Percentiles rank a stretch among this genome's conserved stretches.
Evolutionary conservation across 2,888 invertebrate species (phyloP).

Genomic region (Brassicogethes aeneus): DNA sequence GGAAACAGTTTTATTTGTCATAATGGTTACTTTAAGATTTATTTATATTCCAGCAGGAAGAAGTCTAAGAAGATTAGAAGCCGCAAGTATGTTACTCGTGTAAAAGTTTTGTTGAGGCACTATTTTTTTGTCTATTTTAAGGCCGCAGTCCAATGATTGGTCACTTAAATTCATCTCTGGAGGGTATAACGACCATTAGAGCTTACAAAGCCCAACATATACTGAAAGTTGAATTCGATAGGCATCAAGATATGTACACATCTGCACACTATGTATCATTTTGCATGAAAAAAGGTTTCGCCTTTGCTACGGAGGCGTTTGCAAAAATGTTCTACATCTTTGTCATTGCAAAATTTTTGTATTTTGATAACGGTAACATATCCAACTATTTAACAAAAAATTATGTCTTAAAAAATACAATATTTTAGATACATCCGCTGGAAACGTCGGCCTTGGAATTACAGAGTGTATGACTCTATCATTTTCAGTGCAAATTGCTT

Average conservation of each 20-base stretch:
- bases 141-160: slow-evolving; percentile 36
- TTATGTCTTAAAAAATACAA: too few relatives aligned
- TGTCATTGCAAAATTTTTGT: slow-evolving; percentile 21
- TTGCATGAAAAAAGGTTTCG: slow-evolving; percentile 38
- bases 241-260: slow-evolving; percentile 28
- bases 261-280: slow-evolving; percentile 30
- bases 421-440: slow-evolving; percentile 33
- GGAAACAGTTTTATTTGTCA: slow-evolving; percentile 12
- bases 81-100: slow-evolving; percentile 38
- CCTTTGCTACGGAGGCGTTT: slow-evolving; percentile 30
- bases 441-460: slow-evolving; percentile 43
- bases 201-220: slow-evolving; percentile 34
- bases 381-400: too few relatives aligned
- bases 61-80: slow-evolving; percentile 24
- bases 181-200: slow-evolving; percentile 36
- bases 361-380: too few relatives aligned
- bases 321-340: slow-evolving; percentile 25
- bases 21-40: slow-evolving; percentile 14
- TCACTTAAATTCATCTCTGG: slow-evolving; percentile 35
- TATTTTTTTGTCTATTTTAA: slow-evolving; percentile 19
- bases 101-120: too few relatives aligned
- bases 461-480: slow-evolving; percentile 49
- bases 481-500: slow-evolving; percentile 52
- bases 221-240: slow-evolving; percentile 32
- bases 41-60: slow-evolving; percentile 23